Conservation (phyloP, 37 sponge, comb jelly and placozoan species). For the Geodia barretti region DNA sequence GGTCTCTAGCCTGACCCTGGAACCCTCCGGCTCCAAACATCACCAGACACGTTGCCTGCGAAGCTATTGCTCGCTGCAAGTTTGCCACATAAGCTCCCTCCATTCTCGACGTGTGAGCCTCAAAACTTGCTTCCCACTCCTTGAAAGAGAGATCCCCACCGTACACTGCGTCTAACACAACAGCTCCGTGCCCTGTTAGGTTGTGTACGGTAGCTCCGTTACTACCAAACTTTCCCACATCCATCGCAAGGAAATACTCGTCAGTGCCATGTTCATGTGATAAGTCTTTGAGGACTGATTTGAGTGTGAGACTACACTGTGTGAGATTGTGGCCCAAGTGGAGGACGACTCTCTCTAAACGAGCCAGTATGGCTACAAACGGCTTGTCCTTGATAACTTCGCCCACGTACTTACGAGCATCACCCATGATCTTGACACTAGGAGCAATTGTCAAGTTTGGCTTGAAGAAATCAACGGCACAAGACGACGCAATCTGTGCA, state of each 20-base stretch:
- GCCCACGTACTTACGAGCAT: constrained; percentile 1
- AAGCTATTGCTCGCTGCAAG: constrained; percentile 27
- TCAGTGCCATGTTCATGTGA: neutral
- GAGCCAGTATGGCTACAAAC: constrained; percentile 15
- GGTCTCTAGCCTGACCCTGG: constrained; percentile 21
- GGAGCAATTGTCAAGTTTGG: constrained; percentile 3
- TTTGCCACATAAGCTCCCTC: constrained; percentile 48
- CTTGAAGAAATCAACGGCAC: constrained; percentile 8
- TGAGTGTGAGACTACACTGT: constrained; percentile 2
- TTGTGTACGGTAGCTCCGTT: constrained; percentile 6
- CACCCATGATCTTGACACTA: constrained; percentile 2
- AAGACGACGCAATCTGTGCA: constrained; percentile 13
- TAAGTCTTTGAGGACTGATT: neutral
- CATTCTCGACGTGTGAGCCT: neutral
- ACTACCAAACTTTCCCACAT: constrained; percentile 46
- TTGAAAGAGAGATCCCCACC: neutral
- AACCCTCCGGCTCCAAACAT: constrained; percentile 48
- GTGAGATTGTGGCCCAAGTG: constrained; percentile 11
- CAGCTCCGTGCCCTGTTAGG: constrained; percentile 1
- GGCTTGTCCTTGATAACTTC: neutral
- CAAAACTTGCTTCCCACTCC: constrained; percentile 32
- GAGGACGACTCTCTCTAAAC: constrained; percentile 29
- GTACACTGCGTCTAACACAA: constrained; percentile 3
- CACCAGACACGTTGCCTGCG: constrained; percentile 9
- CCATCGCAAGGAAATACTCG: constrained; percentile 24